These are phyloP conservation scores for Myotis pilosus DNA, from an alignment of 2,797 vertebrate genomes.

Conservation along the genomic window DNA sequence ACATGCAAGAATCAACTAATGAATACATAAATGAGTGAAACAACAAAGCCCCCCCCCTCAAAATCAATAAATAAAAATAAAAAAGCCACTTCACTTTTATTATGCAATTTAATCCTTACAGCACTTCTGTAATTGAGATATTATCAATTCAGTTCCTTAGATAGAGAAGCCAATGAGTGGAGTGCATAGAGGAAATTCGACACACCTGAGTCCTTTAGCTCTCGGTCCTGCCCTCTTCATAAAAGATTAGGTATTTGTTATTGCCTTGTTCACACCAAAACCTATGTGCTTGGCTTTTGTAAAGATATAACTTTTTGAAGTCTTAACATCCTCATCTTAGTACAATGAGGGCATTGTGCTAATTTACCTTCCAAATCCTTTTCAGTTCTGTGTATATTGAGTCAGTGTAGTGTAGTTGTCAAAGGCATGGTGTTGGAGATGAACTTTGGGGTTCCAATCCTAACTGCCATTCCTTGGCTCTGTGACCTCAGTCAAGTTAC, in stretches of 20 bases:
- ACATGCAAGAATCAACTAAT: neutral
- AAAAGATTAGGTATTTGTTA: neutral
- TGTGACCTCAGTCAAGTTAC: neutral
- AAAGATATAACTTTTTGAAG: neutral
- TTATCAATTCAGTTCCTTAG: neutral
- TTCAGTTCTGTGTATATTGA: neutral
- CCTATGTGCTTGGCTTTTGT: neutral
- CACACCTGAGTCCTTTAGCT: neutral
- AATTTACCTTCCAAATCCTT: neutral
- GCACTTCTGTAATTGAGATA: neutral
- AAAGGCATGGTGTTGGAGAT: neutral
- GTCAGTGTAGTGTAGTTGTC: neutral
- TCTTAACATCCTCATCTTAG: neutral
- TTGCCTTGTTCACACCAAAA: neutral
- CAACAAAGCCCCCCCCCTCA: neutral
- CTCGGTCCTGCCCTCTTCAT: no score
- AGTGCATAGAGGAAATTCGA: neutral
- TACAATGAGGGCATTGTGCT: neutral
- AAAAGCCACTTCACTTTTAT: neutral
- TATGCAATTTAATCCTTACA: neutral
- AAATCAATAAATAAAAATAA: neutral
- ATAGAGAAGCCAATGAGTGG: neutral
- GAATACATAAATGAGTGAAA: neutral
- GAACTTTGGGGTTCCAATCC: neutral
- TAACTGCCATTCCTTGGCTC: neutral